phyloP scores from a whole-genome alignment of 2,113 vertebrate genomes.

The Ptilonorhynchus violaceus region DNA sequence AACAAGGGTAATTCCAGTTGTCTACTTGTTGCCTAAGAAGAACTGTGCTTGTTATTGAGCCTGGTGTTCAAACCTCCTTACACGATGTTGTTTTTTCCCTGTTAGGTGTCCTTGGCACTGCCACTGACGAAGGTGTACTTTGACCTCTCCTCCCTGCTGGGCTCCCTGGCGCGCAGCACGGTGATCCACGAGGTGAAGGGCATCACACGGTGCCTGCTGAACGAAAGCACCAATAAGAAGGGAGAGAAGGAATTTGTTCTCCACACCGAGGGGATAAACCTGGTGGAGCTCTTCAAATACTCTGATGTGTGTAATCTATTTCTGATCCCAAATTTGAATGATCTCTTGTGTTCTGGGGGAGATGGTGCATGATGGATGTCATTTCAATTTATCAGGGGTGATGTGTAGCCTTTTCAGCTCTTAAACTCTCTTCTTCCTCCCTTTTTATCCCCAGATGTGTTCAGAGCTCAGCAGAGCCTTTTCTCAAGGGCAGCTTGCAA shows the following conservation, averaged over 20 bases:
- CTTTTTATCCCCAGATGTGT: not conserved
- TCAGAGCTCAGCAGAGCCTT: not conserved
- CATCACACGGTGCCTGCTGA: constrained; percentile 88
- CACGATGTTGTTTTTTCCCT: not conserved
- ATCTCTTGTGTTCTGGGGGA: not conserved
- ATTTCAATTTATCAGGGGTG: not conserved
- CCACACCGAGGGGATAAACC: constrained; percentile 94
- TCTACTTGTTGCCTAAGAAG: not conserved
- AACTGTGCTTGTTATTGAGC: not conserved
- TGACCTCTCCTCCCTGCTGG: constrained; percentile 85
- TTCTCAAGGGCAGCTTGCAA: not conserved
- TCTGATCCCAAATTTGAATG: not conserved
- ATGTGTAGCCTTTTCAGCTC: not conserved
- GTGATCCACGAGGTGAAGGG: constrained; percentile 87
- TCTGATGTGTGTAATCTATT: constrained; percentile 70
- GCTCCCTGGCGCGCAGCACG: constrained; percentile 74
- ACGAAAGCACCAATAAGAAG: constrained; percentile 70
- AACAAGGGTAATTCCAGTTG: not conserved
- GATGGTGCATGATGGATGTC: not conserved
- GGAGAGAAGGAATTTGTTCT: constrained; percentile 80
- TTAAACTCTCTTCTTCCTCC: not conserved
- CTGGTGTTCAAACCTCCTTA: not conserved
- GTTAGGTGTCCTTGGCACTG: constrained; percentile 81
- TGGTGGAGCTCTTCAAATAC: constrained; percentile 86
- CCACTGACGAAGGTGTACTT: constrained; percentile 88